These are phyloP conservation scores for Leptodirus hochenwartii DNA, from an alignment of 2,888 invertebrate genomes.

Conservation along the genomic window DNA sequence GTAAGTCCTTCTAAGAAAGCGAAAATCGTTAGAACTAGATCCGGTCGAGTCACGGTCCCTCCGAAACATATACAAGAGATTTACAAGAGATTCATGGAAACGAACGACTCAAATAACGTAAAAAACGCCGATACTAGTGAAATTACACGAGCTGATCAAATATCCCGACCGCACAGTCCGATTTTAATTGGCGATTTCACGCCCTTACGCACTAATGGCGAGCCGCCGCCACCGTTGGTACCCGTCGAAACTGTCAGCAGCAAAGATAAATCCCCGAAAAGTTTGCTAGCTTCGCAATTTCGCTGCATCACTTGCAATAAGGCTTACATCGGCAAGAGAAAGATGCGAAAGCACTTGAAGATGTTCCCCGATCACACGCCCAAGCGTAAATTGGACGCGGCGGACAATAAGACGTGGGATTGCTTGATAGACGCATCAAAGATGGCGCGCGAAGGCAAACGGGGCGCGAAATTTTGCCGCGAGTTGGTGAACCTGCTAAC, in stretches of 20 bases:
- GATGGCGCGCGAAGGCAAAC: slow-evolving; percentile 10
- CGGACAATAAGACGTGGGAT: slow-evolving; percentile 10
- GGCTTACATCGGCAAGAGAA: slow-evolving; percentile 10
- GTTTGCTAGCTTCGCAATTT: slow-evolving; percentile 10
- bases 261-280: too few species aligned
- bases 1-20: slow-evolving; percentile 7
- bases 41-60: slow-evolving; percentile 11
- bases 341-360: slow-evolving; percentile 9
- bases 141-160: slow-evolving; percentile 6
- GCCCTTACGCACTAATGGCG: slow-evolving; percentile 7
- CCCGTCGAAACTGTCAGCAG: too few species aligned
- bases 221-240: slow-evolving; percentile 1
- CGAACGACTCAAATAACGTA: slow-evolving; percentile 6
- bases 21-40: slow-evolving; percentile 10
- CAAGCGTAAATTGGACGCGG: slow-evolving; percentile 3
- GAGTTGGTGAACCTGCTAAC: slow-evolving; percentile 10
- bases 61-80: slow-evolving; percentile 11
- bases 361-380: slow-evolving; percentile 10
- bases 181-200: too few species aligned
- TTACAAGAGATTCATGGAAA: slow-evolving; percentile 10
- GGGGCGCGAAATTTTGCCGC: slow-evolving; percentile 11
- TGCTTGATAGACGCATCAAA: slow-evolving; percentile 10
- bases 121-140: slow-evolving; percentile 4
- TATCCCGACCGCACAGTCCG: too few species aligned
- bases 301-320: slow-evolving; percentile 10